Conservation (phyloP, 2,888 invertebrate species). For the Pedicia rivosa region DNA sequence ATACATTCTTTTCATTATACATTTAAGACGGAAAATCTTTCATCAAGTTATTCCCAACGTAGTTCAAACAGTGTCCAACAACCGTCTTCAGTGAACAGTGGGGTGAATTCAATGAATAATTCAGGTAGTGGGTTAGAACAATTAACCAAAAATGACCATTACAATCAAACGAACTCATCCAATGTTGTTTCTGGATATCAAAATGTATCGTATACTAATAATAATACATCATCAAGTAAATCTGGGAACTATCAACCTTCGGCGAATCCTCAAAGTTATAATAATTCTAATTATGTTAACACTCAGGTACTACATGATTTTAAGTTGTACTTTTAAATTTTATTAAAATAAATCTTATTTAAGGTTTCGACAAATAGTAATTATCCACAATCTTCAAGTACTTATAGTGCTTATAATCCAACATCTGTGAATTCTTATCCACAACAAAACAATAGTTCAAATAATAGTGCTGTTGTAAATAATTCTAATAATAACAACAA, state of each 20-base stretch:
- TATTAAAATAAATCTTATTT: no score
- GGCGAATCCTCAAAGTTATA: slow-evolving; percentile 25
- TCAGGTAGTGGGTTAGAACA: slow-evolving; percentile 21
- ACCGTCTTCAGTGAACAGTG: slow-evolving; percentile 17
- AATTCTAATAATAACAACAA: slow-evolving; percentile 3
- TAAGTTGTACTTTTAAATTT: neutral
- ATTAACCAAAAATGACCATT: slow-evolving; percentile 28
- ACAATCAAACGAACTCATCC: slow-evolving; percentile 23
- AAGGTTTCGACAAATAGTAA: slow-evolving; percentile 18
- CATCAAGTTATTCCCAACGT: slow-evolving; percentile 23
- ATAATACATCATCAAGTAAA: slow-evolving; percentile 19
- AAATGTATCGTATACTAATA: slow-evolving; percentile 21
- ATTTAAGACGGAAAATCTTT: slow-evolving; percentile 22
- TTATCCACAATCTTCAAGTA: slow-evolving; percentile 7
- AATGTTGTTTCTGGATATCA: slow-evolving; percentile 22
- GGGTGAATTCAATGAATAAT: slow-evolving; percentile 16
- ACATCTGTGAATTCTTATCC: slow-evolving; percentile 30
- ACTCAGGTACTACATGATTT: slow-evolving; percentile 19
- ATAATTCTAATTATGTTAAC: slow-evolving; percentile 25
- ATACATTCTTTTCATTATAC: neutral
- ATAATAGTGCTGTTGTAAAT: slow-evolving; percentile 8
- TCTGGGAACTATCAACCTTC: slow-evolving; percentile 26
- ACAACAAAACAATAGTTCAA: slow-evolving; percentile 17
- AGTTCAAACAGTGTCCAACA: slow-evolving; percentile 18
- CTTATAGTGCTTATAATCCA: slow-evolving; percentile 28